A percentile compares a stretch with the other conserved stretches of the same genome.
phyloP scores from a whole-genome alignment of 2,113 vertebrate species.

The Marcusenius ussheri region DNA sequence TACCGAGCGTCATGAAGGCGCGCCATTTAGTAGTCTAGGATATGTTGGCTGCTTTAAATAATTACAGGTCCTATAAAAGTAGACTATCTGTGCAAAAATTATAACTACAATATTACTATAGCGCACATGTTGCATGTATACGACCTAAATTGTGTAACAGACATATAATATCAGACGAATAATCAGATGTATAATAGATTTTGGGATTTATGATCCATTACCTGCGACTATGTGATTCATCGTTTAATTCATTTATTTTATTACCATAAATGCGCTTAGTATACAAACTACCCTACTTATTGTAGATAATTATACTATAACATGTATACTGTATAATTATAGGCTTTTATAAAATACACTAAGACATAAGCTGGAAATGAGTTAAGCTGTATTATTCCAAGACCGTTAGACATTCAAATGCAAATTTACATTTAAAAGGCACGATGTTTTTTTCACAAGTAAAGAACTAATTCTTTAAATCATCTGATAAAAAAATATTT shows the following conservation, averaged over 20 bases:
- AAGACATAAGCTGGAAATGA: neutral
- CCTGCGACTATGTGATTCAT: neutral
- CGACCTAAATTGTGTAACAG: neutral
- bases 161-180: neutral
- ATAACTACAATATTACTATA: neutral
- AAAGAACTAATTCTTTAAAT: neutral
- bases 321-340: neutral
- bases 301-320: neutral
- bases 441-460: neutral
- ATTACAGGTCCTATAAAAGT: neutral
- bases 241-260: neutral
- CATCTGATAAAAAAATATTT: neutral
- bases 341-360: neutral
- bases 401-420: neutral
- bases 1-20: neutral
- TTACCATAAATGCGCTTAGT: neutral
- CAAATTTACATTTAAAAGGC: neutral
- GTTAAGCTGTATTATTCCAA: neutral
- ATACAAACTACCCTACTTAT: neutral
- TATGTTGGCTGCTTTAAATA: neutral
- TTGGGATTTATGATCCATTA: neutral
- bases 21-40: neutral
- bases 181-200: neutral
- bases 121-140: neutral
- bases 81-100: neutral